Evolutionary conservation across 2,888 invertebrate species (phyloP).

Genomic region (Drosophila kokeensis): DNA sequence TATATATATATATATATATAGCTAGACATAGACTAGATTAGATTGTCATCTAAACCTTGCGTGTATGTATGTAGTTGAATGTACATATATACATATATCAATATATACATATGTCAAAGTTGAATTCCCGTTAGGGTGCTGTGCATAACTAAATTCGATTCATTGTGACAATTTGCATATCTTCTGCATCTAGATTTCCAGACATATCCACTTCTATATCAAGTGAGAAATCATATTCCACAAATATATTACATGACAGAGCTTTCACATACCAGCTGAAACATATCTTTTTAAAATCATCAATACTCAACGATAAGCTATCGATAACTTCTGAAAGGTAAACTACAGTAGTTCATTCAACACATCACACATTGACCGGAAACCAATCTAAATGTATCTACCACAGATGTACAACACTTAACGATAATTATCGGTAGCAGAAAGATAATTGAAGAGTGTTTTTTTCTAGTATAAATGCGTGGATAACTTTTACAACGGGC

Average conservation of each 20-base stretch:
- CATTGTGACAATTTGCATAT: constrained; percentile 15
- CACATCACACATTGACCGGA: neutral
- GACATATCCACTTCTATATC: constrained; percentile 57
- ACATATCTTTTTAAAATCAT: constrained; percentile 6
- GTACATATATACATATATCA: constrained; percentile 24
- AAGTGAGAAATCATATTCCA: constrained; percentile 6
- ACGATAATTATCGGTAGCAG: neutral
- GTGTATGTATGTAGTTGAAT: constrained; percentile 32
- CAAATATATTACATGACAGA: constrained; percentile 5
- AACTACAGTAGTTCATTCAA: neutral
- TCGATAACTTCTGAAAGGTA: constrained; percentile 1
- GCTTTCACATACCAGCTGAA: constrained; percentile 9
- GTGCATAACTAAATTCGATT: constrained; percentile 44
- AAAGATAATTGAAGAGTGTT: neutral
- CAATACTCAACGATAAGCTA: constrained; percentile 11
- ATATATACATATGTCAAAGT: constrained; percentile 22
- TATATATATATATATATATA: constrained; percentile 8
- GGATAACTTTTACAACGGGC: neutral
- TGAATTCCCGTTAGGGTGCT: constrained; percentile 59
- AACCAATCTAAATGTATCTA: neutral
- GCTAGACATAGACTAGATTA: constrained; percentile 19
- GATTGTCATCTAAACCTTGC: constrained; percentile 21
- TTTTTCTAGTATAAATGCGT: neutral
- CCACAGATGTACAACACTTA: neutral
- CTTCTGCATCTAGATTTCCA: constrained; percentile 18